Evolutionary conservation across 2,113 vertebrate genomes (phyloP).

Genomic region (Poeciliopsis prolifica): DNA sequence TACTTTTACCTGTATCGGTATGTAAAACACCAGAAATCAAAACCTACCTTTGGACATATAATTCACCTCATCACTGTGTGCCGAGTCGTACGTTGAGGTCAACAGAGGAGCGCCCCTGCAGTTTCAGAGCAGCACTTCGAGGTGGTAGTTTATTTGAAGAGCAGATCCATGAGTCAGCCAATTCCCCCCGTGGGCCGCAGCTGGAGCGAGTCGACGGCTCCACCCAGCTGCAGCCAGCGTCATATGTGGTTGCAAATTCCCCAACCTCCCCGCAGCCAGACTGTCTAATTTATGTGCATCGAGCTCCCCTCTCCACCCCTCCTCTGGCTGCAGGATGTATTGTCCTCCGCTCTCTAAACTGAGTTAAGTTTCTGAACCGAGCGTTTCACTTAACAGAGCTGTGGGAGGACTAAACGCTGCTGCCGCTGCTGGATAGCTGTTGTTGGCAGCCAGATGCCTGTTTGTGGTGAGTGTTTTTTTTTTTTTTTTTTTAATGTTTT

Average conservation of each 20-base stretch:
- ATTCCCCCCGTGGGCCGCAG: constrained; percentile 47
- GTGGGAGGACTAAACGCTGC: constrained; percentile 28
- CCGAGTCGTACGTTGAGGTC: neutral
- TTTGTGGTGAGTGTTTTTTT: constrained; percentile 72
- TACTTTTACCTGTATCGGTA: too few species aligned
- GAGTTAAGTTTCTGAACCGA: constrained; percentile 45
- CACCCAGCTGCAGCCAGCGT: constrained; percentile 62
- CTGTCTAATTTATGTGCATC: constrained; percentile 49
- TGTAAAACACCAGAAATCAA: neutral
- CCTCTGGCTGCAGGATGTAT: constrained; percentile 56
- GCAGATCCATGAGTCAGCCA: constrained; percentile 60
- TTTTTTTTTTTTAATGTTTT: constrained; percentile 52
- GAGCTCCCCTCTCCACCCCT: constrained; percentile 45
- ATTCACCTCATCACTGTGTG: neutral
- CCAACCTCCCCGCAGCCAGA: constrained; percentile 12
- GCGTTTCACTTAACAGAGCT: constrained; percentile 39
- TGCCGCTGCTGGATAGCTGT: constrained; percentile 30
- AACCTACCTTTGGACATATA: neutral
- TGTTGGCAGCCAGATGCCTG: constrained; percentile 48
- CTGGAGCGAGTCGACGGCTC: constrained; percentile 60
- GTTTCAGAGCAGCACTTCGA: constrained; percentile 14
- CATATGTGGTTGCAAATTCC: constrained; percentile 57
- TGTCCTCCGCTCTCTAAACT: constrained; percentile 48
- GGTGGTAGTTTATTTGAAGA: constrained; percentile 65
- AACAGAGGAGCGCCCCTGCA: neutral